Evolutionary conservation across 2,113 vertebrate genomes (phyloP).

Genomic region (Microtus ochrogaster): DNA sequence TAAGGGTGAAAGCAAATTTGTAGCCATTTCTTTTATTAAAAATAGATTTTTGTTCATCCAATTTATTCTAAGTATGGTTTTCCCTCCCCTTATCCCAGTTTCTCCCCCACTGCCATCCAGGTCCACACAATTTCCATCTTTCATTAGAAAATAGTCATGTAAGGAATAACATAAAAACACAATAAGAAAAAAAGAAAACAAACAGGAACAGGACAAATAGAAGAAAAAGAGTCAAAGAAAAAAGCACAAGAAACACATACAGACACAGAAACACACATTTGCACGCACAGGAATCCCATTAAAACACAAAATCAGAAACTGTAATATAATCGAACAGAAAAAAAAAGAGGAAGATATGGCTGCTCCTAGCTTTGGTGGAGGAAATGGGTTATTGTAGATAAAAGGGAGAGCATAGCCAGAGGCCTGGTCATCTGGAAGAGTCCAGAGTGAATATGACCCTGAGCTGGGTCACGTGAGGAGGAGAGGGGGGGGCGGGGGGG

Average conservation of each 20-base stretch:
- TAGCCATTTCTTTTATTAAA: not conserved
- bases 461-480: not conserved
- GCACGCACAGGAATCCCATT: not conserved
- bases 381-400: not conserved
- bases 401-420: not conserved
- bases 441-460: not conserved
- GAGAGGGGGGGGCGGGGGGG: rapidly evolving
- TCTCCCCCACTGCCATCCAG: not conserved
- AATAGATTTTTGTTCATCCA: not conserved
- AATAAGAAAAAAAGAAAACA: not conserved
- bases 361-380: not conserved
- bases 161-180: not conserved
- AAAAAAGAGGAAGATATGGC: not conserved
- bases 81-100: not conserved
- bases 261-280: not conserved
- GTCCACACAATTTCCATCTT: not conserved
- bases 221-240: not conserved
- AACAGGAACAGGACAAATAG: not conserved
- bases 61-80: not conserved
- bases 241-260: not conserved
- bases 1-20: not conserved
- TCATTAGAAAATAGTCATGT: not conserved
- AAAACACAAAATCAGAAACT: not conserved
- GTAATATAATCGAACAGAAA: not conserved
- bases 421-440: not conserved